These are phyloP conservation scores for Torymus auratus DNA, from an alignment of 2,888 invertebrate genomes.

Conservation along the genomic window DNA sequence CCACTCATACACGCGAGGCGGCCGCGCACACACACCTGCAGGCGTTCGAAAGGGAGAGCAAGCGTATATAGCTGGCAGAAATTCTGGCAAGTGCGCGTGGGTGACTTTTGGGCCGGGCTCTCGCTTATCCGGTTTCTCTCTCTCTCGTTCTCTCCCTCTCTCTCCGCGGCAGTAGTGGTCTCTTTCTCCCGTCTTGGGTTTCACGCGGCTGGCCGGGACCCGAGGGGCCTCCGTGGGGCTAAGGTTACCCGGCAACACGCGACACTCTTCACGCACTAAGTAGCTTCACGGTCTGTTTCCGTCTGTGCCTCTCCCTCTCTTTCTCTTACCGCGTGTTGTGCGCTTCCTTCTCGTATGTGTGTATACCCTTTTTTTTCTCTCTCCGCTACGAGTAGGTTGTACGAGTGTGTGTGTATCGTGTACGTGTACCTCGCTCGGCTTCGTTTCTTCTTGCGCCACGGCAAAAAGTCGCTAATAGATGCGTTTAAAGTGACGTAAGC, in stretches of 20 bases:
- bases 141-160: slow-evolving; percentile 9
- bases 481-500: slow-evolving; percentile 34
- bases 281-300: slow-evolving; percentile 72
- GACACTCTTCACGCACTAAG: slow-evolving; percentile 71
- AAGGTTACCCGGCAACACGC: slow-evolving; percentile 53
- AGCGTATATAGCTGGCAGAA: neutral
- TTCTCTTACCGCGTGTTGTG: slow-evolving; percentile 18
- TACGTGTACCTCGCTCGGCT: neutral
- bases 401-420: no score
- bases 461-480: slow-evolving; percentile 17
- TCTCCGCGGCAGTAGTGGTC: slow-evolving; percentile 2
- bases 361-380: neutral
- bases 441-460: neutral
- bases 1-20: neutral
- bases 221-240: slow-evolving; percentile 7
- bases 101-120: slow-evolving; percentile 42
- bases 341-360: no score
- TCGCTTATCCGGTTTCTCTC: slow-evolving; percentile 46
- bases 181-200: slow-evolving; percentile 14
- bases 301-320: slow-evolving; percentile 47
- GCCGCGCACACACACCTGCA: neutral
- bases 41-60: neutral
- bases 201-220: neutral
- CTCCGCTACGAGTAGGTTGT: neutral
- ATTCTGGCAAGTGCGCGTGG: slow-evolving; percentile 44